Base-by-base conservation (phyloP, 2,888 invertebrate species). In the Drosophila ezoana region DNA sequence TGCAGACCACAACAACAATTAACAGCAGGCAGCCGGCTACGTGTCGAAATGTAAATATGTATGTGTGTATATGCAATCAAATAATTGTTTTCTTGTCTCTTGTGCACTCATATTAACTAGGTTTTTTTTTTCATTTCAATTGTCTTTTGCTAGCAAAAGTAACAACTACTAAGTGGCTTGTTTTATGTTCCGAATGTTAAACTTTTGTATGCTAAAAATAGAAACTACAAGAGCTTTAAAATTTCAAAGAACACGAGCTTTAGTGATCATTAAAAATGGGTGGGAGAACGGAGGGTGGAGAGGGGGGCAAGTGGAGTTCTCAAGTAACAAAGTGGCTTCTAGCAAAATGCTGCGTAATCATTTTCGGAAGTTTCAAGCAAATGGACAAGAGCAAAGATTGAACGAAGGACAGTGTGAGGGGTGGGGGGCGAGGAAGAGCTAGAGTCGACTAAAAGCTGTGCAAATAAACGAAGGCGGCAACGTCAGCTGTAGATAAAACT, bases 311-410 rank as follows among this genome's bases (percentile, higher is more conserved):
- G 65, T 44, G 40, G 49, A 60, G 59, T 58, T 60, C 54, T 68
- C 67, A 71, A 73, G 76, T 73, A 64, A 65, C 59, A 69, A 64
- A 76, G 70, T 70, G 62, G 45, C 70, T 76, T 71, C 67, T 53
- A 72, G 69, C 60, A 72, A 78, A 85, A 70, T 68, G 83, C 83
- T 83, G 78, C 83, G 88, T 88, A 88, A 88, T 88, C 83, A 83
- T 70, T 88, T 88, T 83, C 83, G 70, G 81, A 85, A 87, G 87
- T 70, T 68, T 68, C 67, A 72, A 71, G 72, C 56, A 66, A 72
- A 72, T 68, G 48, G 60, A 56, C 44, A 35, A 73, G 44, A 41
- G 56, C 56, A 72, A 49, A 48, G 47, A 53, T n/a, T 49, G 18
- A 37, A 3, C 8, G 38, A 64, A 10, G 47, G 40, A 3, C 23